Evolutionary conservation across 2,113 vertebrate species (phyloP), one percentile per base, ranked within the genome.

Genomic region (Hippotragus niger): DNA sequence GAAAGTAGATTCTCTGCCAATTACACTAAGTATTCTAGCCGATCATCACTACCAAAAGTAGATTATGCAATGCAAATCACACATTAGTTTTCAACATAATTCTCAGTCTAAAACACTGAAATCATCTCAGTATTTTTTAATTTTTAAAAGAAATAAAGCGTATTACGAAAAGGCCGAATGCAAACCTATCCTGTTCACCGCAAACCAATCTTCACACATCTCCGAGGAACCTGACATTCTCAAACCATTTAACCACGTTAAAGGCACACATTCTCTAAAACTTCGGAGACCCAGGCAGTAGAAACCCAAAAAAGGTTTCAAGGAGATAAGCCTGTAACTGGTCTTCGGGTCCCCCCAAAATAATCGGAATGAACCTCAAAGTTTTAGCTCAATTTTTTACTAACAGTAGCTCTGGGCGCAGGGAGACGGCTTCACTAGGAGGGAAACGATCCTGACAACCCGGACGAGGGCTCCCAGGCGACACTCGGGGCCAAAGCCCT

Each of bases 351-450:
- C 16, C 76, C 21, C 36, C 10, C 36, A 13, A 74, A 76, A 81
- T n/a, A 47, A 94, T 40, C 25, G 31, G 27, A 67, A 96, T 2
- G 27, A 97, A 78, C 62, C 67, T 83, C 83, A 17, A 98, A 97
- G 97, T 97, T 87, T 82, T 21, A 50, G 81, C 45, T 50, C 36
- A 6, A 13, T 81, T 87, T 36, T 60, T 57, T 55, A 40, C 94
- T 7, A 90, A 81, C n/a, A 88, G 80, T 25, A 17, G 74, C 52
- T 92, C 64, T 27, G 74, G 53, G 40, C 31, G 15, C 16, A 64
- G 31, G 76, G 57, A 92, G 45, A 12, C 25, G 57, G 82, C 60
- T 96, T 80, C 27, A 5, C 50, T 0, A 19, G 67, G 47, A 57
- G 19, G 45, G 19, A 40, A 85, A 86, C 0, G 58, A 91, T n/a